Evolutionary conservation across 2,888 invertebrate species (phyloP), one percentile per base, ranked within the genome.

Genomic region (Hydraecia micacea): DNA sequence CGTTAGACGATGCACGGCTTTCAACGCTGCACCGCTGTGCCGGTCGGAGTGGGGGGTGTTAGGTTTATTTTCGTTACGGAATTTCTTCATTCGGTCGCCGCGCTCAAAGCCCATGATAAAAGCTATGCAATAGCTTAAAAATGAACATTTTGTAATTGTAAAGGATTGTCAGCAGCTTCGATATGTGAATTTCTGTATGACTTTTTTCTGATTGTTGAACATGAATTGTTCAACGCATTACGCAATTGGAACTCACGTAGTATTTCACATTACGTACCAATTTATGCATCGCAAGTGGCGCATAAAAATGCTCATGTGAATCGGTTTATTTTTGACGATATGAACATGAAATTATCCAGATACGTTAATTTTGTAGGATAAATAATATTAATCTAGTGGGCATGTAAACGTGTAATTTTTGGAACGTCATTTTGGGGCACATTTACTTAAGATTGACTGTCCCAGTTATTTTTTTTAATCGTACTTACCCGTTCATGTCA

Each of bases 261-360:
- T 32, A 68, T 63, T 63, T 71, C 28, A 81, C 63, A 70, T 73
- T 63, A 62, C 49, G 42, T 28, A 28, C 25, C 21, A 72, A 84
- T 84, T 80, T 72, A 80, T 73, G 46, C 46, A 62, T 75, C 39
- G 32, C 65, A 75, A 65, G 58, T 67, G 72, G 58, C 39, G 60
- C 36, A 75, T 70, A 70, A 73, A 81, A 49, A 73, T 36, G 21
- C 15, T 32, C 28, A 49, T 68, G 63, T 7, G 15, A 39, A 80
- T 69, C 42, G 32, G 36, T 58, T 68, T 36, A 60, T 67, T 42
- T 62, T 65, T 28, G 32, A 32, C 49, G 13, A 28, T 55, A 58
- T 55, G 62, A 55, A 39, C 21, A 7, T 58, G 49, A n/a, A 66
- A 66, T 58, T 49, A 74, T 11, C 58, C 8, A 28, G 32, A 8